Evolutionary conservation across 2,888 invertebrate species (phyloP), one percentile per base, ranked within the genome.

Genomic region (Petrolisthes cinctipes): DNA sequence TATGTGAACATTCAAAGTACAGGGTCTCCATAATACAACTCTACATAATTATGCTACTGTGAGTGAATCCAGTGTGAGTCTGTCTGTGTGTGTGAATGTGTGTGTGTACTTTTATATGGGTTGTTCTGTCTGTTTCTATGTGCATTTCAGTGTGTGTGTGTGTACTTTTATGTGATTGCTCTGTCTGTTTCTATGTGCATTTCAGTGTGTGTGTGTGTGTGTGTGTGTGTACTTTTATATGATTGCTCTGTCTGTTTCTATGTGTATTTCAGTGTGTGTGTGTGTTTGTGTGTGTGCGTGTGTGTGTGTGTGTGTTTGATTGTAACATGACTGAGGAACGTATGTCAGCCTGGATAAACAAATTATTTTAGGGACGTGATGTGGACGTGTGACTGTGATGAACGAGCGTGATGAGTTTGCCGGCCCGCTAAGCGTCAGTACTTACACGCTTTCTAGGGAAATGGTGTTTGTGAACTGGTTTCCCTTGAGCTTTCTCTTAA

Each of bases 371-470:
- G 37, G 37, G 37, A 37, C 37, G 37, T 37, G 37, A n/a, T n/a
- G n/a, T n/a, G n/a, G n/a, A n/a, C n/a, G n/a, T n/a, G n/a, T n/a
- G n/a, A n/a, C n/a, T n/a, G n/a, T n/a, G n/a, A 54, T 54, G 14
- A 53, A 54, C 17, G 53, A 4, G 53, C 54, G 54, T 54, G 78
- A 23, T 78, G 14, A 71, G 71, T 71, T n/a, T 11, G 1, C 20
- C 20, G 71, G 6, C 71, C 17, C 6, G 6, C 14, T n/a, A 11
- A n/a, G n/a, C 71, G 6, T n/a, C 71, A 71, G 71, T 71, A 71
- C 71, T 71, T 71, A n/a, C 71, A 71, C 71, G 71, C 71, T 71
- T 71, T 71, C 71, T 71, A 71, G 71, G 71, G 71, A 71, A 71
- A 71, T 71, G 37, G 71, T 71, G 71, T 71, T 71, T 71, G 71